phyloP scores from a whole-genome alignment of 2,888 invertebrate genomes.

The Apamea sordens region DNA sequence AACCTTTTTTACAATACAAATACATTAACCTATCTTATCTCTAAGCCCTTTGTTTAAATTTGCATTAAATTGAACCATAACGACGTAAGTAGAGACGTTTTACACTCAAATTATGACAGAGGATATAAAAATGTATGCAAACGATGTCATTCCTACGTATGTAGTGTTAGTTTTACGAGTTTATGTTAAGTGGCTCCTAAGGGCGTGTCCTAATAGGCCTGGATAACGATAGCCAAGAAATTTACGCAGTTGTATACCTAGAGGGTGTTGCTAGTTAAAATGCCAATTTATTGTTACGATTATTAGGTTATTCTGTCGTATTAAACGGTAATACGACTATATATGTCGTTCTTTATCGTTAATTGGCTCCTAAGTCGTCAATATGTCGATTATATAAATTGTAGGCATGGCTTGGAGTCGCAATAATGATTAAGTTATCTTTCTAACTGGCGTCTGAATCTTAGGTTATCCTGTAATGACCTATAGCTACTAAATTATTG shows the following conservation, averaged over 20 bases:
- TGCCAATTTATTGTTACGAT: slow-evolving; percentile 46
- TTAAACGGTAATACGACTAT: slow-evolving; percentile 19
- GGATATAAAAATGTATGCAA: slow-evolving; percentile 69
- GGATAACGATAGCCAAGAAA: slow-evolving; percentile 31
- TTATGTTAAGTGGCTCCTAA: slow-evolving; percentile 44
- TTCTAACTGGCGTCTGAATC: slow-evolving; percentile 3
- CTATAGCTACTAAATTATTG: slow-evolving; percentile 12
- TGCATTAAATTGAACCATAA: slow-evolving; percentile 62
- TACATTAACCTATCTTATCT: slow-evolving; percentile 61
- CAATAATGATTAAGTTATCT: slow-evolving; percentile 36
- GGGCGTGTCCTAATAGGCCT: slow-evolving; percentile 17
- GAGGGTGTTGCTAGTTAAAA: slow-evolving; percentile 43
- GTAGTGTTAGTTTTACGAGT: slow-evolving; percentile 56
- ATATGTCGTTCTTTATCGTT: slow-evolving; percentile 6
- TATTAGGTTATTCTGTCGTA: slow-evolving; percentile 31
- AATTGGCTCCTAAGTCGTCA: slow-evolving; percentile 26
- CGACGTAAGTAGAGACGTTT: slow-evolving; percentile 54
- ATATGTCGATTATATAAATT: slow-evolving; percentile 34
- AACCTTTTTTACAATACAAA: slow-evolving; percentile 36
- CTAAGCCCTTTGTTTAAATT: slow-evolving; percentile 59
- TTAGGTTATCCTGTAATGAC: slow-evolving; percentile 17
- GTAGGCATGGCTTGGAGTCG: slow-evolving; percentile 2
- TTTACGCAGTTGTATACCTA: slow-evolving; percentile 37
- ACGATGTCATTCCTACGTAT: slow-evolving; percentile 65
- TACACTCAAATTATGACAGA: slow-evolving; percentile 68